Evolutionary conservation across 1,140 invertebrate genomes (phyloP).

Genomic region (Thaumetopoea pityocampa): DNA sequence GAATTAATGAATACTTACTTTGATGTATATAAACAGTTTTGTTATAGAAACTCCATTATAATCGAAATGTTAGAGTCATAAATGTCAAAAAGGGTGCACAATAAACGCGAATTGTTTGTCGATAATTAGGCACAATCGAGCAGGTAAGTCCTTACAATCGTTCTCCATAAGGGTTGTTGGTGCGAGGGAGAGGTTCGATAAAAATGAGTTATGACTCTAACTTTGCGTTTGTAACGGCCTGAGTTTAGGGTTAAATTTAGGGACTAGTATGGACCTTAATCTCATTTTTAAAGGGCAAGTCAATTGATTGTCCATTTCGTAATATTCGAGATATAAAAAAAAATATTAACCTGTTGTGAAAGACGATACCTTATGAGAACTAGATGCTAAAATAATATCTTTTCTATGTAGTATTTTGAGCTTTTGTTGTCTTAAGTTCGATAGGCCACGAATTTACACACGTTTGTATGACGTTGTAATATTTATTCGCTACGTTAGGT

Average conservation of each 20-base stretch:
- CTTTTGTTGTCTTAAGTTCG: constrained; percentile 42
- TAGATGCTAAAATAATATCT: constrained; percentile 46
- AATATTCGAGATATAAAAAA: constrained; percentile 47
- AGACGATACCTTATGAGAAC: constrained; percentile 66
- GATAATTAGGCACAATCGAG: too few species aligned
- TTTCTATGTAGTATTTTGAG: constrained; percentile 39
- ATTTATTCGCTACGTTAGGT: constrained; percentile 48
- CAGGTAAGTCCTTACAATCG: too few species aligned
- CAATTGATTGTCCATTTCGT: constrained; percentile 30
- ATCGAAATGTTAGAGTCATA: too few species aligned
- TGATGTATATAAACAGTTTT: constrained; percentile 21
- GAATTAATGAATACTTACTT: constrained; percentile 32
- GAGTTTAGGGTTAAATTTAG: too few species aligned
- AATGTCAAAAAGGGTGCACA: too few species aligned
- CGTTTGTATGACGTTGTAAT: constrained; percentile 17
- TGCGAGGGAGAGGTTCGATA: too few species aligned
- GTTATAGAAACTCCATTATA: neutral
- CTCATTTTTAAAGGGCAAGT: constrained; percentile 24
- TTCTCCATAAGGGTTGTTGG: too few species aligned
- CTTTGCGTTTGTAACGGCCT: too few species aligned
- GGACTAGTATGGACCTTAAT: constrained; percentile 12
- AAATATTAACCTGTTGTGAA: constrained; percentile 60
- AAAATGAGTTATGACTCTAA: too few species aligned
- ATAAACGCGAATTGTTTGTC: too few species aligned
- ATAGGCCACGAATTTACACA: constrained; percentile 28